Evolutionary conservation across 1,140 invertebrate genomes (phyloP), one percentile per base, ranked within the genome.

Genomic region (Aphelinus atriplicis): DNA sequence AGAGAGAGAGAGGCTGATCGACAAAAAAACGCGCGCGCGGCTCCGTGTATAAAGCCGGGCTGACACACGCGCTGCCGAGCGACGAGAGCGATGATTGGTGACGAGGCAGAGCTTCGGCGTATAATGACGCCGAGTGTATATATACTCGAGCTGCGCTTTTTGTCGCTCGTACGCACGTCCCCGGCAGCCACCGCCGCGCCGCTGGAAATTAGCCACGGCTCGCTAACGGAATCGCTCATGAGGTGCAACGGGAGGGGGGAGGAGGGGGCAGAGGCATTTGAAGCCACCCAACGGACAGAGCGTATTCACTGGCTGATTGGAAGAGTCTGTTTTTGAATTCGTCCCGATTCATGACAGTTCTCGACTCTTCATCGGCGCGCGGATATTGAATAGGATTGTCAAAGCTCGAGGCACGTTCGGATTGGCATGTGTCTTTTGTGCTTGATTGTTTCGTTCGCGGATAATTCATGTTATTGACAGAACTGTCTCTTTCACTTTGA

Each of bases 101-200:
- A 81, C 78, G 76, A 26, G 80, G 71, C 74, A 78, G 79, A 83
- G 58, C 58, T 26, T 10, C 61, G 73, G 48, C 67, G 77, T 78
- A 77, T 85, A 85, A 84, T 84, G 82, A 85, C 80, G 80, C 81
- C 80, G 80, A 81, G 80, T 78, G 26, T 26, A 26, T 26, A 26
- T 26, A 26, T 26, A 26, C 26, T 26, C 26, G 26, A 26, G 71
- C 71, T 61, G 48, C 46, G 51, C 70, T 79, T 81, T 79, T 81
- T 80, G 76, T 77, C 76, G 75, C 26, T 47, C 43, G 3, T 62
- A 64, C 26, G 46, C 58, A 3, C n/a, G 58, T 26, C 10, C 10
- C 5, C n/a, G 47, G 64, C 50, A 66, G n/a, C 10, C 57, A 43
- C 61, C 10, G 71, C 51, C 42, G 60, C 43, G 50, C 43, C 6